Conservation (phyloP, 2,113 vertebrate genomes). For the Tamias sibiricus region DNA sequence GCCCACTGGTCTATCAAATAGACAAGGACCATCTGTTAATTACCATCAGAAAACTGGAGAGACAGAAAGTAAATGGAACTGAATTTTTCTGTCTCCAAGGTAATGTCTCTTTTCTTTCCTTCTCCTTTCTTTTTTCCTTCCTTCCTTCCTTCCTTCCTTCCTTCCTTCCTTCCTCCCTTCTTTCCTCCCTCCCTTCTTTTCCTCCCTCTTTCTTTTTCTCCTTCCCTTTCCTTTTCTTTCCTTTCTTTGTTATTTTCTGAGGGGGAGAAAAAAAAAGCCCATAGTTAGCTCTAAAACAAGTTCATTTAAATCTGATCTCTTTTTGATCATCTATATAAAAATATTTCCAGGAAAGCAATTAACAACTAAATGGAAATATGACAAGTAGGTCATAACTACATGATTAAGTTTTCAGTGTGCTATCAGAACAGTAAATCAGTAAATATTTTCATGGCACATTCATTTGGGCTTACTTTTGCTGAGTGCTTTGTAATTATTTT, state of each 20-base stretch:
- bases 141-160: too few species aligned
- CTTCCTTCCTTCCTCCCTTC: neutral
- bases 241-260: neutral
- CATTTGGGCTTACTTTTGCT: neutral
- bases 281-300: slow-evolving; percentile 17
- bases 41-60: slow-evolving; percentile 27
- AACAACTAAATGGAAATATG: slow-evolving; percentile 18
- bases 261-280: neutral
- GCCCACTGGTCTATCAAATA: neutral
- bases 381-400: neutral
- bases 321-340: slow-evolving; percentile 31
- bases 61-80: slow-evolving; percentile 37
- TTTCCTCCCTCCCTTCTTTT: neutral
- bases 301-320: slow-evolving; percentile 56
- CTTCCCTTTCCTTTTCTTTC: neutral
- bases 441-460: slow-evolving; percentile 22
- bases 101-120: neutral
- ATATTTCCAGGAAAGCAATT: slow-evolving; percentile 50
- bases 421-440: neutral
- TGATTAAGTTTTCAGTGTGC: neutral
- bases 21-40: slow-evolving; percentile 60
- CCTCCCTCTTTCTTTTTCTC: neutral
- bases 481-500: slow-evolving; percentile 50
- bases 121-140: too few species aligned
- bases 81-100: neutral